A percentile compares a stretch with the other conserved stretches of the same genome.
Evolutionary conservation across 2,113 vertebrate genomes (phyloP).

Genomic region (Hystrix cristata): DNA sequence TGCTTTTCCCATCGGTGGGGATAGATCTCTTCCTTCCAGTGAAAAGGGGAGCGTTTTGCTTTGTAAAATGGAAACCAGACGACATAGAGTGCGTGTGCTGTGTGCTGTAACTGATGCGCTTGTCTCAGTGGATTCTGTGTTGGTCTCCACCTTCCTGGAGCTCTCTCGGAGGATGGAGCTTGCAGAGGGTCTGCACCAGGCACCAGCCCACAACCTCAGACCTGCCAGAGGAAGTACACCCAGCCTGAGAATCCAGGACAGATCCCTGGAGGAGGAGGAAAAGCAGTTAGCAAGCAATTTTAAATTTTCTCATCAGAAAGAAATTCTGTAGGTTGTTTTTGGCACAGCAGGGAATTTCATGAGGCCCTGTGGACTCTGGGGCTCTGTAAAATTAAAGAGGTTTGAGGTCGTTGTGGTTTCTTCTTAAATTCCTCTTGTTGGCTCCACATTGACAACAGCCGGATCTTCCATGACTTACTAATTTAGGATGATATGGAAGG

Average conservation of each 20-base stretch:
- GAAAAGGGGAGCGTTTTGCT: neutral
- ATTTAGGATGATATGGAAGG: neutral
- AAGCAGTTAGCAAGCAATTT: conserved; percentile 71
- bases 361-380: conserved; percentile 17
- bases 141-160: no score
- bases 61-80: neutral
- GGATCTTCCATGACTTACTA: neutral
- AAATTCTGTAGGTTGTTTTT: conserved; percentile 82
- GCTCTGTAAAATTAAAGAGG: conserved; percentile 66
- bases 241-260: neutral
- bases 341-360: conserved; percentile 45
- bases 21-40: neutral
- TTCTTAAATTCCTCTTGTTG: conserved; percentile 64
- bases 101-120: neutral
- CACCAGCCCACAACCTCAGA: rapidly evolving
- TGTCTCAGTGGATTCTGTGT: rapidly evolving
- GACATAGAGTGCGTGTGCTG: neutral
- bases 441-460: neutral
- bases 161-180: neutral
- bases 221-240: rapidly evolving
- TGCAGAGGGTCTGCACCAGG: neutral
- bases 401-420: conserved; percentile 76
- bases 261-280: conserved; percentile 38
- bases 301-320: conserved; percentile 70
- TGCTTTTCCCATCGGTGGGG: neutral